Evolutionary conservation across 2,888 invertebrate genomes (phyloP).

Genomic region (Hypolimnas misippus): DNA sequence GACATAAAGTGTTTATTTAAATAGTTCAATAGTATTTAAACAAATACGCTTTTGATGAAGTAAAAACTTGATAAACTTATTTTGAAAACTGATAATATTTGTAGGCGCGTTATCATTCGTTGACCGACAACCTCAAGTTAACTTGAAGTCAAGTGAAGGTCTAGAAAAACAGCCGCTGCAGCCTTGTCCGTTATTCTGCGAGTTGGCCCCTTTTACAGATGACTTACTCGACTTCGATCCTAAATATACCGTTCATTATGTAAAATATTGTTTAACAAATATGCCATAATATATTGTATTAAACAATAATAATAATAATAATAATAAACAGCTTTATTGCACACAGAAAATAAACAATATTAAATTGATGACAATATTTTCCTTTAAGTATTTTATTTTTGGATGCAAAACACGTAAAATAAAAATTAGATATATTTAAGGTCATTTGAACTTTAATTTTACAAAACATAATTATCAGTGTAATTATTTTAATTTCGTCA

Average conservation of each 20-base stretch:
- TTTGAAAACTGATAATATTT: background rate
- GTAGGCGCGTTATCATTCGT: background rate
- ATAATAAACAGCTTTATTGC: too few species aligned
- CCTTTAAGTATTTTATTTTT: too few species aligned
- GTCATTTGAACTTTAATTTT: too few species aligned
- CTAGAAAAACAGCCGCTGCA: slow-evolving; percentile 33
- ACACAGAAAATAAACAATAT: too few species aligned
- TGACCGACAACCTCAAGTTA: background rate
- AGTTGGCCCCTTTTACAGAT: slow-evolving; percentile 35
- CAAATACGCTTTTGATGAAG: background rate
- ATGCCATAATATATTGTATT: background rate
- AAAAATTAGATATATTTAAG: too few species aligned
- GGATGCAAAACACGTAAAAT: background rate
- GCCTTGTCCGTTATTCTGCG: slow-evolving; percentile 39
- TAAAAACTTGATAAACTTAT: background rate
- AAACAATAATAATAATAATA: too few species aligned
- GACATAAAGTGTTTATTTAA: background rate
- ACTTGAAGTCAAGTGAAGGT: slow-evolving; percentile 16
- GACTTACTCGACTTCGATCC: slow-evolving; percentile 34
- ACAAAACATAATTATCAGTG: too few species aligned
- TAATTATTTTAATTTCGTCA: too few species aligned
- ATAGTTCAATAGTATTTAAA: slow-evolving; percentile 9
- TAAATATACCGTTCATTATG: slow-evolving; percentile 30
- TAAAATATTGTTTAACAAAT: background rate
- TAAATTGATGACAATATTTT: too few species aligned